A percentile compares a stretch with the other conserved stretches of the same genome.
Conservation (phyloP, 2,113 vertebrate species). For the Cryptoleucopteryx plumbea region DNA sequence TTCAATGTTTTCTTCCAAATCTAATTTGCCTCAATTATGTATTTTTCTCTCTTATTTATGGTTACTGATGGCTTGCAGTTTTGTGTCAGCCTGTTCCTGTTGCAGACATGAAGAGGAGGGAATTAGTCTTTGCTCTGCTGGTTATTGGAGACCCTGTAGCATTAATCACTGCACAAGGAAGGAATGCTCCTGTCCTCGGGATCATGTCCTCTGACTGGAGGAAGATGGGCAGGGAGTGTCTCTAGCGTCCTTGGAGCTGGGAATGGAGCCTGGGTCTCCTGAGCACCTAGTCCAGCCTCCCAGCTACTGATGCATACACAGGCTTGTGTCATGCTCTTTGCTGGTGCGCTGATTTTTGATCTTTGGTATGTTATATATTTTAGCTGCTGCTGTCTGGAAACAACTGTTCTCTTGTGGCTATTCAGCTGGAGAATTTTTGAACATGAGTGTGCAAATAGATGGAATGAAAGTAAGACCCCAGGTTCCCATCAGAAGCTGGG, state of each 20-base stretch:
- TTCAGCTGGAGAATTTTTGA: background rate
- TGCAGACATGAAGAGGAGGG: background rate
- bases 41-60: background rate
- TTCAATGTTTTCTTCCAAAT: slow-evolving; percentile 27
- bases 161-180: background rate
- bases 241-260: background rate
- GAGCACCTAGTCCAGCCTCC: background rate
- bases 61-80: background rate
- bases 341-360: background rate
- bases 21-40: slow-evolving; percentile 8
- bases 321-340: background rate
- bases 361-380: background rate
- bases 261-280: background rate
- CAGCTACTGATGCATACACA: background rate
- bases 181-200: background rate
- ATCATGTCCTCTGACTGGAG: background rate
- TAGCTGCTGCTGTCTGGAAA: background rate
- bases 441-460: background rate
- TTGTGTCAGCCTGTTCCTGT: background rate
- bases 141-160: background rate
- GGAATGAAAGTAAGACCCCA: background rate
- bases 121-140: background rate
- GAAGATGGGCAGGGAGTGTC: background rate
- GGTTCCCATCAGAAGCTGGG: background rate
- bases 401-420: background rate